Conservation (phyloP, 2,113 vertebrate genomes). For the Ranitomeya imitator region DNA sequence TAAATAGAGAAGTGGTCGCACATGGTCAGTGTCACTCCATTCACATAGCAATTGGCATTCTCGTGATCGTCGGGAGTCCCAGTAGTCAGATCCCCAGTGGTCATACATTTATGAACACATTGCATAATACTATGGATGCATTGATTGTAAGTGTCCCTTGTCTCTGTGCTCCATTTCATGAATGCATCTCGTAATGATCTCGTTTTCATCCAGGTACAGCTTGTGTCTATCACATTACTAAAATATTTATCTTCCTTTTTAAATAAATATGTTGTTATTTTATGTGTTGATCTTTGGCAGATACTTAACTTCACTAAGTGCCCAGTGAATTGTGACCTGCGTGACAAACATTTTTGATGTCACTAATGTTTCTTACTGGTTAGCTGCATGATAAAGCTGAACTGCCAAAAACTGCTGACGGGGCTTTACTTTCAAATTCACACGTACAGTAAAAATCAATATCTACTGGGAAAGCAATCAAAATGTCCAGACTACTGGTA, state of each 20-base stretch:
- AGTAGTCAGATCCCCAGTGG: too few relatives aligned
- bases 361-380: conserved; percentile 25
- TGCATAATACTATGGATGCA: background rate
- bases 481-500: conserved; percentile 38
- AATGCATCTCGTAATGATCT: background rate
- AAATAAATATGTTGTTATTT: background rate
- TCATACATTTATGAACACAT: too few relatives aligned
- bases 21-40: too few relatives aligned
- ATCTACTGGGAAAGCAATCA: conserved; percentile 43
- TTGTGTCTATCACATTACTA: background rate
- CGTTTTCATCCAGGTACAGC: background rate
- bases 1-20: too few relatives aligned
- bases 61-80: too few relatives aligned
- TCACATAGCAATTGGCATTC: too few relatives aligned
- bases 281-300: background rate
- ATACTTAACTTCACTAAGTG: conserved; percentile 19
- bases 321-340: conserved; percentile 3
- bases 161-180: background rate
- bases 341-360: conserved; percentile 18
- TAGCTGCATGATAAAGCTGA: conserved; percentile 10
- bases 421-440: conserved; percentile 32
- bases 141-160: background rate
- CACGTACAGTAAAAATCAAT: conserved; percentile 49
- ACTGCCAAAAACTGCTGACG: conserved; percentile 41
- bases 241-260: background rate